Base-by-base conservation (phyloP, 2,888 invertebrate genomes). In the Synanthedon andrenaeformis region DNA sequence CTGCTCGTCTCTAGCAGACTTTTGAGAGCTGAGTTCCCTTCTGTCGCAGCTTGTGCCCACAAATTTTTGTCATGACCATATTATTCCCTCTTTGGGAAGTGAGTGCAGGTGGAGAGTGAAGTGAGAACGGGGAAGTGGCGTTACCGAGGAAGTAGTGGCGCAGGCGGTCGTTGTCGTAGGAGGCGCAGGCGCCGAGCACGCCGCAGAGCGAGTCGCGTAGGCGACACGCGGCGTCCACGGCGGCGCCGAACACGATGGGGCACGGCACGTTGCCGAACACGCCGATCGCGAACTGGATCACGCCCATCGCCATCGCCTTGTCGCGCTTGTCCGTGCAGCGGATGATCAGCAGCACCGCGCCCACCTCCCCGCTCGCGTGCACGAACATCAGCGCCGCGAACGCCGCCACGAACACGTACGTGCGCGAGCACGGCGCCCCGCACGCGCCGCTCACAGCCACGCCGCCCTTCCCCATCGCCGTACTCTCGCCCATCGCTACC, bases 201-300 rank as follows among this genome's bases (percentile, higher is more conserved):
- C 93, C 94, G 75, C 96, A 96, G 3, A 93, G 91, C 55, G 90
- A 90, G 79, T 96, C 95, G 90, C 96, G 95, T 63, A 96, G 92
- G 41, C 96, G 89, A 76, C 97, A 97, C 4, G 96, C 95, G 2
- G 95, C 95, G 88, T 97, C 97, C 54, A 97, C 94, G 48, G 96
- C 95, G 49, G 95, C 94, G 57, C 96, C 97, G 81, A 97, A 97
- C 64, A 97, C 92, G 64, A 96, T 95, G n/a, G 96, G 96, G 79
- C 97, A 97, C 64, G 96, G 97, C 70, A 97, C 96, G 82, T 96
- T 97, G 63, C 96, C 96, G 82, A 97, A 96, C 62, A 96, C 89
- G 55, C 96, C 96, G 61, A 96, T 96, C 55, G 96, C 96, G 81
- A 96, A 96, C 79, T 96, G 96, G 73, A 96, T 96, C 70, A 97